These are phyloP conservation scores for Cettia cetti DNA, from an alignment of 2,113 vertebrate species.

Conservation along the genomic window DNA sequence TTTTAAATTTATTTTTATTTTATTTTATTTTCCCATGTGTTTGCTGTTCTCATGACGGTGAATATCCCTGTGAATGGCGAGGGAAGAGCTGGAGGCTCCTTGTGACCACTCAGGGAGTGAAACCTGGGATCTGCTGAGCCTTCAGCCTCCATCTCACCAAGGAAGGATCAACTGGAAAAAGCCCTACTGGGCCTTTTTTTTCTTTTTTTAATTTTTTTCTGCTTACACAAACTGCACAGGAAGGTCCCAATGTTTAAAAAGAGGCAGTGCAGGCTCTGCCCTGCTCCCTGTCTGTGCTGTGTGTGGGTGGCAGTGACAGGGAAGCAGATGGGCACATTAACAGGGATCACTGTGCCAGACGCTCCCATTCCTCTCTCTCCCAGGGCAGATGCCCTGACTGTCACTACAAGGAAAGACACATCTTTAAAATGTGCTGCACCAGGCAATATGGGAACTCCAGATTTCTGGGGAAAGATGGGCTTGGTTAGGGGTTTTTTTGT, in stretches of 20 bases:
- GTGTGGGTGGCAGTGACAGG: not conserved
- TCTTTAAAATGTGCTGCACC: not conserved
- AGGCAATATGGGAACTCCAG: not conserved
- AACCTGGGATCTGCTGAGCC: not conserved
- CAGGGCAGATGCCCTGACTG: slow-evolving; percentile 16
- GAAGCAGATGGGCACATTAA: slow-evolving; percentile 9
- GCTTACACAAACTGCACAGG: not conserved
- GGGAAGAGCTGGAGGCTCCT: not conserved
- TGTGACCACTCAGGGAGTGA: accelerated
- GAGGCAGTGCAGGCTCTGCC: not conserved
- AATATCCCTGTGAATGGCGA: accelerated
- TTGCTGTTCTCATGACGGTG: not conserved
- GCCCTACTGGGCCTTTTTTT: not conserved
- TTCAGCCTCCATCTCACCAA: accelerated
- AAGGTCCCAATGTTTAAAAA: accelerated
- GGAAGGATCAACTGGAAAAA: not conserved
- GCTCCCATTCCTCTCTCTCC: not conserved
- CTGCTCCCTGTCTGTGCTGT: not conserved
- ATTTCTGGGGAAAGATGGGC: not conserved
- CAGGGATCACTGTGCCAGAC: not conserved
- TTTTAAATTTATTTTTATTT: not conserved
- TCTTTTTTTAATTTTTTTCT: not conserved
- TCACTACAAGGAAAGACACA: not conserved
- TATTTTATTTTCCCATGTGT: not conserved
- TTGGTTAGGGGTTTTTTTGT: too few relatives aligned